Conservation (phyloP, 1,140 invertebrate genomes). For the Drosophila auraria region DNA sequence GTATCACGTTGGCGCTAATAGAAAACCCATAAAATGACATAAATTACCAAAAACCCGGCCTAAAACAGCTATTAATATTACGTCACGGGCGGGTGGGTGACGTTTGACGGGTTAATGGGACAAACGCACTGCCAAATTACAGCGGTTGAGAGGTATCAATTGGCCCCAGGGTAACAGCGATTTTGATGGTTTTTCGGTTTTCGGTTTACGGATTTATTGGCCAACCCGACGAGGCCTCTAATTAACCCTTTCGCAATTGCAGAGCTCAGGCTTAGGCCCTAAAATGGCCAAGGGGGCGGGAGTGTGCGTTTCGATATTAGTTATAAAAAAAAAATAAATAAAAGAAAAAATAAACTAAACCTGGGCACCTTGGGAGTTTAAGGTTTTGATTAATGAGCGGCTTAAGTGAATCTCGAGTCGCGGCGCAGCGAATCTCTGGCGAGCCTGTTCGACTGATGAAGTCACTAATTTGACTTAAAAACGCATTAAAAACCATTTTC, state of each 20-base stretch:
- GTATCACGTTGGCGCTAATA: neutral
- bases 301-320: constrained; percentile 42
- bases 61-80: constrained; percentile 5
- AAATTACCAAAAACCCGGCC: neutral
- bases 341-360: constrained; percentile 10
- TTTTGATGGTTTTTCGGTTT: constrained; percentile 50
- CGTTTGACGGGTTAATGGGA: constrained; percentile 10
- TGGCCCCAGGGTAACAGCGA: constrained; percentile 12
- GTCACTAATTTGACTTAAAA: constrained; percentile 83
- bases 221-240: constrained; percentile 60
- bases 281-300: constrained; percentile 22
- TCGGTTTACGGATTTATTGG: constrained; percentile 36
- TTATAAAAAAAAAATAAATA: constrained; percentile 17
- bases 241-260: constrained; percentile 78
- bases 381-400: constrained; percentile 78
- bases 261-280: constrained; percentile 47
- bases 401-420: constrained; percentile 72
- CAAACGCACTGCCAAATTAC: constrained; percentile 3
- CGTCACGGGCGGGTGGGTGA: constrained; percentile 18
- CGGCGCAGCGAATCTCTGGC: constrained; percentile 25
- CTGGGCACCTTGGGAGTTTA: constrained; percentile 53
- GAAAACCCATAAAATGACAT: neutral
- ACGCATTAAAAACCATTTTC: constrained; percentile 83
- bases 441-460: constrained; percentile 72
- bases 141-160: constrained; percentile 6